phyloP scores from a whole-genome alignment of 2,113 vertebrate genomes.

The Pygoscelis adeliae region DNA sequence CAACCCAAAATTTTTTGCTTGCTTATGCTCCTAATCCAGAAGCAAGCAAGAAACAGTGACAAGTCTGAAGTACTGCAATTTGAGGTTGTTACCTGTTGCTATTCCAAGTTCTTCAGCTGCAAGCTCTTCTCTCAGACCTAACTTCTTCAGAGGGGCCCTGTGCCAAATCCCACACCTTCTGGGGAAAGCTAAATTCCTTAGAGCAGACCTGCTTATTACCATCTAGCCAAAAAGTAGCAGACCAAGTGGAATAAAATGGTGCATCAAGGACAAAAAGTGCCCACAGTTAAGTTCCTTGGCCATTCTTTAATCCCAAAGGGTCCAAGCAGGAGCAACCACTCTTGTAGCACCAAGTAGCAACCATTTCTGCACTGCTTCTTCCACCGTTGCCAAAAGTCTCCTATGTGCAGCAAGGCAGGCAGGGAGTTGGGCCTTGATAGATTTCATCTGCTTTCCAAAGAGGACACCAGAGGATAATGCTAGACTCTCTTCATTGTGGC shows the following conservation, averaged over 20 bases:
- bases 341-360: background rate
- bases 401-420: background rate
- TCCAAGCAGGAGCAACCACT: background rate
- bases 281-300: background rate
- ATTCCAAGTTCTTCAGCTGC: background rate
- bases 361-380: background rate
- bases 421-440: background rate
- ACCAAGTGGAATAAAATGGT: background rate
- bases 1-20: background rate
- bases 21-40: background rate
- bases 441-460: background rate
- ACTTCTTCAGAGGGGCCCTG: background rate
- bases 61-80: background rate
- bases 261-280: accelerated
- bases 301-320: background rate
- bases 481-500: background rate
- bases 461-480: background rate
- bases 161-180: background rate
- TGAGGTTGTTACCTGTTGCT: background rate
- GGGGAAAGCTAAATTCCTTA: background rate
- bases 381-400: background rate
- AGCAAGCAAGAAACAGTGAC: background rate
- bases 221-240: background rate
- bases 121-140: background rate
- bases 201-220: background rate